Conservation (phyloP, 1,140 invertebrate genomes). For the Anastrepha obliqua region DNA sequence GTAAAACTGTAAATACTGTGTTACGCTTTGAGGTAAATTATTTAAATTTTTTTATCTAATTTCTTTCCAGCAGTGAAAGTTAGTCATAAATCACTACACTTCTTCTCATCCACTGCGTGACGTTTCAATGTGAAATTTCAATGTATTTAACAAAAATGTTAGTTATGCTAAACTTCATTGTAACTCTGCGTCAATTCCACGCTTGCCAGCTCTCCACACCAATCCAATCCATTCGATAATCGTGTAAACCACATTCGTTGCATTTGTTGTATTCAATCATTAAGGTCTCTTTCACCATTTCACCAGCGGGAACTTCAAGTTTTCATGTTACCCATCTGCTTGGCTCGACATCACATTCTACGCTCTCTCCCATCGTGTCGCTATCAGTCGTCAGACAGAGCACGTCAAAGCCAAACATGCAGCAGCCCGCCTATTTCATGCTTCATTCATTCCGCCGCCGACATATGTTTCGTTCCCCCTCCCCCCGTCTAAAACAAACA, state of each 20-base stretch:
- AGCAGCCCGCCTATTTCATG: constrained; percentile 37
- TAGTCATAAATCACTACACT: constrained; percentile 27
- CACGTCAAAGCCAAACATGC: constrained; percentile 42
- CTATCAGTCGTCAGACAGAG: neutral
- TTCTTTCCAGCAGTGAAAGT: neutral
- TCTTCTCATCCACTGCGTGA: constrained; percentile 8
- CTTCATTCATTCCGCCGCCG: constrained; percentile 17
- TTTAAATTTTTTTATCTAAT: neutral
- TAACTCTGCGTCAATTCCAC: neutral
- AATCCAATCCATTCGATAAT: neutral
- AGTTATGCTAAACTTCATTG: neutral
- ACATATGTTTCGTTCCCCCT: neutral
- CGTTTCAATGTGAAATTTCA: neutral
- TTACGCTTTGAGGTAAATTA: no score
- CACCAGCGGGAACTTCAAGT: constrained; percentile 11
- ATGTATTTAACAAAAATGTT: constrained; percentile 24
- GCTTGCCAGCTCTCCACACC: neutral
- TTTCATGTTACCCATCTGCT: constrained; percentile 30
- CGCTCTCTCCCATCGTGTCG: neutral
- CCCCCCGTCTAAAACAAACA: neutral
- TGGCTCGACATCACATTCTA: neutral
- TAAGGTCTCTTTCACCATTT: neutral
- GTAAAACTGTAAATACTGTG: no score
- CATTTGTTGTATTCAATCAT: neutral
- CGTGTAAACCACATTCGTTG: constrained; percentile 40